Conservation (phyloP, 2,113 vertebrate genomes). For the Azemiops feae region DNA sequence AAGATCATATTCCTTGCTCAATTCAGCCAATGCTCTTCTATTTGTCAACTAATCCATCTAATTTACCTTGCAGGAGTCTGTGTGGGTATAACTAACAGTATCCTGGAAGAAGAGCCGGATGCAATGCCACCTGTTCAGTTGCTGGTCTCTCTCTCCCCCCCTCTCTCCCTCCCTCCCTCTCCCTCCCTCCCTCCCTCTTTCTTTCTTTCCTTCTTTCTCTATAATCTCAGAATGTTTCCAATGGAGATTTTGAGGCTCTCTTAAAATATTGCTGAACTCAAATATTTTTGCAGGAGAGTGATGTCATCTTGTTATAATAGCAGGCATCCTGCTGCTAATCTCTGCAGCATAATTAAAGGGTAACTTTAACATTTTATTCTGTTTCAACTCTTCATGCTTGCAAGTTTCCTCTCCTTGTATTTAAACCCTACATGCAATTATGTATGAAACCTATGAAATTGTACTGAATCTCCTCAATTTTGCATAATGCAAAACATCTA, state of each 20-base stretch:
- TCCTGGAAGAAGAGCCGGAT: background rate
- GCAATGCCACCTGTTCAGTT: background rate
- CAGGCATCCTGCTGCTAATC: background rate
- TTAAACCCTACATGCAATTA: background rate
- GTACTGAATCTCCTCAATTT: background rate
- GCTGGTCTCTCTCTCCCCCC: background rate
- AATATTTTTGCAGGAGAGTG: background rate
- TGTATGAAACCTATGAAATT: background rate
- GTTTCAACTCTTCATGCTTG: background rate
- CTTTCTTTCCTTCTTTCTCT: too few relatives aligned
- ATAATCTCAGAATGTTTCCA: background rate
- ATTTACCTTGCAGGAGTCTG: background rate
- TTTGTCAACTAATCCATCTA: background rate
- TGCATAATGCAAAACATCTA: background rate
- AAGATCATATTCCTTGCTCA: background rate
- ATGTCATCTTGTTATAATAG: background rate
- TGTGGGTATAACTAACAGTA: background rate
- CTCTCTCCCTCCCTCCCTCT: fast-evolving
- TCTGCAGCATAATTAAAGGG: background rate
- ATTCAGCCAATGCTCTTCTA: background rate
- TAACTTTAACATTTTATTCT: background rate
- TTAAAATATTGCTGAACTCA: background rate
- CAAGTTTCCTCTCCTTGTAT: background rate
- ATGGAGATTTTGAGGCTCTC: background rate
- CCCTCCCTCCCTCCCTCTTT: too few relatives aligned